Conservation (phyloP, 2,888 invertebrate genomes). For the Cepaea hortensis region DNA sequence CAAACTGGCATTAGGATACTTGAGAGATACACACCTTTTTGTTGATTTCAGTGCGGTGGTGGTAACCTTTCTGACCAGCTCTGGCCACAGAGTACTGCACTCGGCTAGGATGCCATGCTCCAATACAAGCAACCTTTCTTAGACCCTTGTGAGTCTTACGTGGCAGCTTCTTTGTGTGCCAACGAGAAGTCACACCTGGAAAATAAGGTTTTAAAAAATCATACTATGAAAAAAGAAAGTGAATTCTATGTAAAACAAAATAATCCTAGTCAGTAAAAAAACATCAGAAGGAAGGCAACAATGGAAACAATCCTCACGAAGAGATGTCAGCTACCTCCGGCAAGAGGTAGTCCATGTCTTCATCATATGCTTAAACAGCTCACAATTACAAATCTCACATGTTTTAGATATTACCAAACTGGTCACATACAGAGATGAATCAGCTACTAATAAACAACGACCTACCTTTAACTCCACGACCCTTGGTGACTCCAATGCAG, state of each 20-base stretch:
- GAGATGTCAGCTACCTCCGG: slow-evolving; percentile 52
- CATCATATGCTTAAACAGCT: slow-evolving; percentile 58
- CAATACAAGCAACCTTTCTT: slow-evolving; percentile 98
- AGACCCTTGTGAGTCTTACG: slow-evolving; percentile 99
- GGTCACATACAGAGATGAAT: neutral
- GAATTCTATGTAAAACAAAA: neutral
- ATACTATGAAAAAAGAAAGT: neutral
- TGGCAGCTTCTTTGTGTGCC: slow-evolving; percentile 99
- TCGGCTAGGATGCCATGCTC: slow-evolving; percentile 99
- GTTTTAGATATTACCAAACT: too few relatives aligned
- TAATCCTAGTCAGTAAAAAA: neutral
- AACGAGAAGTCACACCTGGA: slow-evolving; percentile 97
- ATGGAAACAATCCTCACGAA: slow-evolving; percentile 46
- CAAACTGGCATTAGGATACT: too few relatives aligned
- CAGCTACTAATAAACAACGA: neutral
- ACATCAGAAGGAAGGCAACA: slow-evolving; percentile 64
- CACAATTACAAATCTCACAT: too few relatives aligned
- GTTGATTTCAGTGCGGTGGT: slow-evolving; percentile 99
- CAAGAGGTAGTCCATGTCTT: slow-evolving; percentile 64
- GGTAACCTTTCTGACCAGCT: slow-evolving; percentile 99
- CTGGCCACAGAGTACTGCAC: slow-evolving; percentile 99
- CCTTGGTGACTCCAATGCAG: slow-evolving; percentile 98
- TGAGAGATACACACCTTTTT: slow-evolving; percentile 81
- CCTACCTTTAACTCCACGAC: slow-evolving; percentile 98
- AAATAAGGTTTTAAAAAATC: neutral